Evolutionary conservation across 2,888 invertebrate species (phyloP).

Genomic region (Nesidiocoris tenuis): DNA sequence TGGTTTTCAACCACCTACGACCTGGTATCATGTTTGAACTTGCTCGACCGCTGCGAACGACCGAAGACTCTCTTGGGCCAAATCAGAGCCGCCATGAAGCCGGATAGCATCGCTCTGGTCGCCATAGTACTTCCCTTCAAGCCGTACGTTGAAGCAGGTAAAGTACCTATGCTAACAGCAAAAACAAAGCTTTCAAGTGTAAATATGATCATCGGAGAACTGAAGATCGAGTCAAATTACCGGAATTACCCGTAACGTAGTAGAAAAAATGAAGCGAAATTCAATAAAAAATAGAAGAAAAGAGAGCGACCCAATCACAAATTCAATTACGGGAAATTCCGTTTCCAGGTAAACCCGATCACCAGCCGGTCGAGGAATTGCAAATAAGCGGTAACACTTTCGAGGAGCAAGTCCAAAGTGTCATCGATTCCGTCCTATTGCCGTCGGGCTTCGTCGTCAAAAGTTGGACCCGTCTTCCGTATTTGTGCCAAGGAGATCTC

Average conservation of each 20-base stretch:
- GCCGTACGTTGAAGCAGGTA: slow-evolving; percentile 89
- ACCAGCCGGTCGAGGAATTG: slow-evolving; percentile 69
- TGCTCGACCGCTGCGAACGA: slow-evolving; percentile 87
- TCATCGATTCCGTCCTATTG: slow-evolving; percentile 60
- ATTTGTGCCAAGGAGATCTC: slow-evolving; percentile 95
- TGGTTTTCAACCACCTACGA: slow-evolving; percentile 59
- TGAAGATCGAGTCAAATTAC: too few species aligned
- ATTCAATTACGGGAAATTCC: too few species aligned
- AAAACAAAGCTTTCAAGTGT: too few species aligned
- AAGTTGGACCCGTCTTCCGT: slow-evolving; percentile 88
- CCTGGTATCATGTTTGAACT: slow-evolving; percentile 85
- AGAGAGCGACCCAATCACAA: too few species aligned
- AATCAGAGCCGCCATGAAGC: slow-evolving; percentile 69
- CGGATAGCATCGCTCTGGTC: slow-evolving; percentile 75
- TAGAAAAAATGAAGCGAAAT: too few species aligned
- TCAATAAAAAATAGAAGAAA: too few species aligned
- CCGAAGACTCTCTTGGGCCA: slow-evolving; percentile 76
- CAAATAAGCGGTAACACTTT: slow-evolving; percentile 67
- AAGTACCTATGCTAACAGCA: too few species aligned
- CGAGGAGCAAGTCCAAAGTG: slow-evolving; percentile 76
- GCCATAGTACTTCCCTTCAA: slow-evolving; percentile 91
- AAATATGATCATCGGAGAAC: too few species aligned
- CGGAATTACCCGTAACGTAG: too few species aligned
- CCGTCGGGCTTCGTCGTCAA: slow-evolving; percentile 70
- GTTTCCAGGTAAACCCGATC: slow-evolving; percentile 57